Conservation (phyloP, 2,888 invertebrate species). For the Drosophila monieri region DNA sequence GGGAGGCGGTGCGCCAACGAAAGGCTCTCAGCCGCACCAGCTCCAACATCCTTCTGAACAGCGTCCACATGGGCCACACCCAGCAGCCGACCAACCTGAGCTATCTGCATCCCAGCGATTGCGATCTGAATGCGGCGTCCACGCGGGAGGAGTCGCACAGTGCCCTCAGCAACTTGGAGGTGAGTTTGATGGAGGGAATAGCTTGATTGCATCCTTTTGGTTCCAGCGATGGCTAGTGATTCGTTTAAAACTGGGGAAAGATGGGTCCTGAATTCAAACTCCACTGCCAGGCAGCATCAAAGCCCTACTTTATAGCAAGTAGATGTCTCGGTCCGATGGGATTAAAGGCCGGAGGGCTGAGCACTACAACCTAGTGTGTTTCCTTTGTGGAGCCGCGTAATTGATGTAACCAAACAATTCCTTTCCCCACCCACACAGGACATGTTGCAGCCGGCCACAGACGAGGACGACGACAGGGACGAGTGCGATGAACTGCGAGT, state of each 20-base stretch:
- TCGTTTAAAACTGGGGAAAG: neutral
- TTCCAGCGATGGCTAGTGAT: neutral
- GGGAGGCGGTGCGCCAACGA: conserved; percentile 92
- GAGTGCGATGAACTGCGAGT: conserved; percentile 84
- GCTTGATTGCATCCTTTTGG: neutral
- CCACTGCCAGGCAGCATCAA: neutral
- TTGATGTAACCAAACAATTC: conserved; percentile 16
- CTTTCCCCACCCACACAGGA: conserved; percentile 66
- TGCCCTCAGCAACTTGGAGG: conserved; percentile 84
- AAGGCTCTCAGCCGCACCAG: conserved; percentile 93
- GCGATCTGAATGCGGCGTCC: conserved; percentile 84
- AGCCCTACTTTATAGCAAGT: neutral
- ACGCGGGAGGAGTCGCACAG: conserved; percentile 83
- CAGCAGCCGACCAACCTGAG: conserved; percentile 88
- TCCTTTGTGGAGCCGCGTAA: conserved; percentile 17
- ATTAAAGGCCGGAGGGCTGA: neutral
- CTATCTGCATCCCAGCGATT: conserved; percentile 87
- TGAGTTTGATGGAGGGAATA: conserved; percentile 50
- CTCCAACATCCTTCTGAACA: conserved; percentile 92
- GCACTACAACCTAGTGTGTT: neutral
- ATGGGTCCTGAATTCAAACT: neutral
- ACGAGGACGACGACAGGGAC: conserved; percentile 82
- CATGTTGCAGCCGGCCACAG: conserved; percentile 81
- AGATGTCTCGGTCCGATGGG: neutral
- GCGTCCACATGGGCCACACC: conserved; percentile 92